Conservation (phyloP, 2,888 invertebrate genomes). For the Dione vanillae region DNA sequence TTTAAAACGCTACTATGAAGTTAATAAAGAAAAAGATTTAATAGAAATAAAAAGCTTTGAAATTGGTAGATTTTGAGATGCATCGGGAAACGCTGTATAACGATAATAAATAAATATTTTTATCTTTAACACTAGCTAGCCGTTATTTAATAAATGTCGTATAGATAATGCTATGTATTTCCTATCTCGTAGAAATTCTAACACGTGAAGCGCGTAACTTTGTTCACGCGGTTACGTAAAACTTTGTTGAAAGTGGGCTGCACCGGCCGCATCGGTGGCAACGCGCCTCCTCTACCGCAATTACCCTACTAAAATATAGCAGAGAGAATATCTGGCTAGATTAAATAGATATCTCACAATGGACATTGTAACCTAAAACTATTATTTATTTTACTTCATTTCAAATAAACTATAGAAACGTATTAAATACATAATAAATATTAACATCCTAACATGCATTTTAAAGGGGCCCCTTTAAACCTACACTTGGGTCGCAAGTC, state of each 20-base stretch:
- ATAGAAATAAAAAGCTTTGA: too few relatives aligned
- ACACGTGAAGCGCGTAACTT: conserved; percentile 4
- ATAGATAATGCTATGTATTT: not conserved
- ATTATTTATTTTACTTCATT: too few relatives aligned
- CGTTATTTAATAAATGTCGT: not conserved
- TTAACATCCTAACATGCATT: too few relatives aligned
- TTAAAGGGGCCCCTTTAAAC: too few relatives aligned
- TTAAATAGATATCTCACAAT: too few relatives aligned
- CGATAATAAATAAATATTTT: not conserved
- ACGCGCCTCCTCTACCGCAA: not conserved
- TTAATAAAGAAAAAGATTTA: not conserved
- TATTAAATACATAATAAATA: too few relatives aligned
- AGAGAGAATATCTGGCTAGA: too few relatives aligned
- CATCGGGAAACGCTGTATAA: too few relatives aligned
- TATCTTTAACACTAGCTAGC: not conserved
- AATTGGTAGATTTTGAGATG: too few relatives aligned
- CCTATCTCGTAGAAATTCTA: not conserved
- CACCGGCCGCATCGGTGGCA: not conserved
- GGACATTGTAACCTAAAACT: too few relatives aligned
- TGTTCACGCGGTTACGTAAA: conserved; percentile 14
- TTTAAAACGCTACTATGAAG: not conserved
- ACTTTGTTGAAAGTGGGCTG: not conserved
- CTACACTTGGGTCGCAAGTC: too few relatives aligned
- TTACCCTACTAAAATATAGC: not conserved
- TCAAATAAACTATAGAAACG: too few relatives aligned